Conservation (phyloP, 1,140 invertebrate species). For the Anthonomus grandis region DNA sequence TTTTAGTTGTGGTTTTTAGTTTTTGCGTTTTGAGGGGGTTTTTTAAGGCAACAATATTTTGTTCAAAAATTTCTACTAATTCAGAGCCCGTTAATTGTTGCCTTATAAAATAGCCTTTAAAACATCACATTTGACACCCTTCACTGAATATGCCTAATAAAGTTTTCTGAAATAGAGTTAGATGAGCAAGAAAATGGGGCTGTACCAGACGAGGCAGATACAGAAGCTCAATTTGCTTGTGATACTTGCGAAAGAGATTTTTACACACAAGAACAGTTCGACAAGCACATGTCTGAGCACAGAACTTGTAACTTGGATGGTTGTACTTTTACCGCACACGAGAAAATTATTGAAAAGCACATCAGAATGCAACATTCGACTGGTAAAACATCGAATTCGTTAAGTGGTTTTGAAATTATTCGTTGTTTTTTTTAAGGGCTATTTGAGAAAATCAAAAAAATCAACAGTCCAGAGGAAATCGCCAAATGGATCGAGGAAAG, state of each 20-base stretch:
- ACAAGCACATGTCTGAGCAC: slow-evolving; percentile 67
- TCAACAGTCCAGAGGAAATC: slow-evolving; percentile 75
- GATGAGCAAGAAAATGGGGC: too few relatives aligned
- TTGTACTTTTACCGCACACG: slow-evolving; percentile 77
- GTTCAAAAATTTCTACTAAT: too few relatives aligned
- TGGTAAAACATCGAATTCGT: slow-evolving; percentile 6
- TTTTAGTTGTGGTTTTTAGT: too few relatives aligned
- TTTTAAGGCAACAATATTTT: too few relatives aligned
- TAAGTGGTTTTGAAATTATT: background rate
- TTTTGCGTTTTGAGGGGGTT: too few relatives aligned
- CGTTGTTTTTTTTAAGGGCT: slow-evolving; percentile 53
- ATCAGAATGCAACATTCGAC: slow-evolving; percentile 75
- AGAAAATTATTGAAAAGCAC: slow-evolving; percentile 74
- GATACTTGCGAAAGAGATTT: slow-evolving; percentile 76
- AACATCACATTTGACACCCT: too few relatives aligned
- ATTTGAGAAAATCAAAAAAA: slow-evolving; percentile 69
- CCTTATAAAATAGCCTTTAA: too few relatives aligned
- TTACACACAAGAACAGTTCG: slow-evolving; percentile 54
- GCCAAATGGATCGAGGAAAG: slow-evolving; percentile 77
- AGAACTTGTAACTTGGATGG: slow-evolving; percentile 72
- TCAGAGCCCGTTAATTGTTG: too few relatives aligned
- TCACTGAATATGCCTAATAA: too few relatives aligned
- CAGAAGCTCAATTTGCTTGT: slow-evolving; percentile 52
- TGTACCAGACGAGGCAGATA: background rate
- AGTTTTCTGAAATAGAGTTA: slow-evolving; percentile 14